Evolutionary conservation across 2,797 vertebrate species (phyloP), one percentile per base, ranked within the genome.

Genomic region (Sebastes wilsoni): DNA sequence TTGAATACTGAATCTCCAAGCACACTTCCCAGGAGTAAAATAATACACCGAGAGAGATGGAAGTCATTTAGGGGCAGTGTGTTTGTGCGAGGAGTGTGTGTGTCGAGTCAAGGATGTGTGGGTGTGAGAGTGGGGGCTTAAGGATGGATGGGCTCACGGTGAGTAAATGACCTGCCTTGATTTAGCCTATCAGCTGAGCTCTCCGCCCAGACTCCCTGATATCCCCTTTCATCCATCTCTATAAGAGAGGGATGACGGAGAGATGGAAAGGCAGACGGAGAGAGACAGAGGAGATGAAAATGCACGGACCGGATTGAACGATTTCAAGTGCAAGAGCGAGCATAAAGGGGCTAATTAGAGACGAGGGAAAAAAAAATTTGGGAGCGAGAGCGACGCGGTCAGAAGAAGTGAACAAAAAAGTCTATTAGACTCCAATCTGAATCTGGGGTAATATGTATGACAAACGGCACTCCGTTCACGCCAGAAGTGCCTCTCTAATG

Each of bases 81-180:
- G 80, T 65, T 87, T 87, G 81, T 76, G 66, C 4, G 38, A 58
- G 78, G 78, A 75, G 74, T 52, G 68, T 49, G 67, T 46, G 65
- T 62, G 66, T 80, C 25, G 46, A 77, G 76, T 77, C 64, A 64
- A 69, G 70, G n/a, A 10, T 61, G 83, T 76, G 76, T 72, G 81
- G 38, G 66, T 56, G 72, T 60, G 68, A 28, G 46, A 20, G 64
- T 75, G 81, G 72, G 68, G 42, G 77, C 79, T 87, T 81, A 75
- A 89, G 88, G 91, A 94, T 93, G 88, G 90, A 94, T 94, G 90
- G 76, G 84, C 72, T 81, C 2, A 68, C 14, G 20, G 75, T 75
- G 88, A 92, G 92, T 91, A 93, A 94, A 94, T 92, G 91, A 94
- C 92, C 92, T 90, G 93, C 91, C 91, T 88, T 86, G 92, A 94